These are phyloP conservation scores for Natator depressus DNA, from an alignment of 2,113 vertebrate species.

Conservation along the genomic window DNA sequence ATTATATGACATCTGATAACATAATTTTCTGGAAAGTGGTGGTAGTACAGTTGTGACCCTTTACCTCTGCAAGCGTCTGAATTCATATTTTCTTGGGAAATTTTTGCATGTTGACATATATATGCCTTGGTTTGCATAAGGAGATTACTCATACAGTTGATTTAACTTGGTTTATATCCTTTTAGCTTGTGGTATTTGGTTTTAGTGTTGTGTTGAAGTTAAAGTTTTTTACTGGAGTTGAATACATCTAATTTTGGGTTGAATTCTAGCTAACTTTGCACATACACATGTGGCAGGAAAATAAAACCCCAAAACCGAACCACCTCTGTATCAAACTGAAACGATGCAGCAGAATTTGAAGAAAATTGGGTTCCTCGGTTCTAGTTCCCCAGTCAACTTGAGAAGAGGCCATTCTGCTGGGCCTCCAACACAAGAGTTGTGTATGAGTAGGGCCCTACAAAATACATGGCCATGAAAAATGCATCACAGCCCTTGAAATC, in stretches of 20 bases:
- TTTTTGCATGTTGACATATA: neutral
- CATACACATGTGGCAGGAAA: accelerated
- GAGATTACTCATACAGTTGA: neutral
- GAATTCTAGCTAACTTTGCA: neutral
- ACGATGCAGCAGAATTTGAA: neutral
- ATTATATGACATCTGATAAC: neutral
- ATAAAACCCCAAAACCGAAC: neutral
- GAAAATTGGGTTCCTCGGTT: neutral
- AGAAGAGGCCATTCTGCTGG: neutral
- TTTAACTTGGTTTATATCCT: neutral
- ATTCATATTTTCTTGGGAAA: neutral
- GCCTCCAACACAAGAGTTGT: neutral
- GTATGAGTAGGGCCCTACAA: neutral
- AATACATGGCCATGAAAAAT: too few species aligned
- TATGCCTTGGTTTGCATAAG: neutral
- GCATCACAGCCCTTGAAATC: too few species aligned
- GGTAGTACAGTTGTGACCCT: neutral
- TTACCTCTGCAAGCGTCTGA: neutral
- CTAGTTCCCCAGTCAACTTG: neutral
- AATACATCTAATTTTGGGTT: neutral
- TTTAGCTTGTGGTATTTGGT: neutral
- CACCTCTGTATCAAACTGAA: neutral
- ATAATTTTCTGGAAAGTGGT: neutral
- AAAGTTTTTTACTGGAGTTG: neutral
- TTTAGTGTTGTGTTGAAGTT: neutral